These are phyloP conservation scores for Dermochelys coriacea DNA, from an alignment of 2,797 vertebrate species.

Conservation along the genomic window DNA sequence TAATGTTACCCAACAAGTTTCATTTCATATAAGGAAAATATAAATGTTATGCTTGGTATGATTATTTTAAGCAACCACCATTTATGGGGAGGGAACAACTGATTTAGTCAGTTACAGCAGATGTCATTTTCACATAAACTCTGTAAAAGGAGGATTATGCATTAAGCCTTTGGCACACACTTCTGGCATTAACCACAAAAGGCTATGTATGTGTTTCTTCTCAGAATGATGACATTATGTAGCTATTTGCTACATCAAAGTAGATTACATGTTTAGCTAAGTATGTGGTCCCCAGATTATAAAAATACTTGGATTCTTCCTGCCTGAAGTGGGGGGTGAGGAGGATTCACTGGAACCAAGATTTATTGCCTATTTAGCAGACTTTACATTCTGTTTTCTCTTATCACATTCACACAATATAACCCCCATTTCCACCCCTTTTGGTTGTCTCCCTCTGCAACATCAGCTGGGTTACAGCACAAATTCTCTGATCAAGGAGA, in stretches of 20 bases:
- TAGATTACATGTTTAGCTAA: conserved; percentile 3
- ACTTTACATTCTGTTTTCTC: fast-evolving
- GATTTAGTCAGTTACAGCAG: background rate
- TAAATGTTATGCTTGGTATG: background rate
- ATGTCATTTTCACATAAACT: conserved; percentile 55
- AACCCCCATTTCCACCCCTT: background rate
- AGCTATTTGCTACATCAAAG: fast-evolving
- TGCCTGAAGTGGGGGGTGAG: background rate
- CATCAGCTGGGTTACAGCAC: background rate
- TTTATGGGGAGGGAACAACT: conserved; percentile 56
- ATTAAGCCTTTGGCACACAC: background rate
- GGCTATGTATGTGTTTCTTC: background rate
- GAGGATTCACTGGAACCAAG: background rate
- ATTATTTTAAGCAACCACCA: conserved; percentile 9
- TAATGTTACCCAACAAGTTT: background rate
- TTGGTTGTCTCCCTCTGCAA: background rate
- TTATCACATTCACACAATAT: background rate
- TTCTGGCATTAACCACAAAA: conserved; percentile 25
- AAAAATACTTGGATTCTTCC: background rate
- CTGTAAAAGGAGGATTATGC: background rate
- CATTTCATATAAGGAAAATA: background rate
- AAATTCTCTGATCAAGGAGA: background rate
- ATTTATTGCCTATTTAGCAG: background rate
- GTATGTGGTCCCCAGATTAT: background rate
- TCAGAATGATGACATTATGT: background rate